Evolutionary conservation across 2,888 invertebrate species (phyloP).

Genomic region (Epistrophe eligans): DNA sequence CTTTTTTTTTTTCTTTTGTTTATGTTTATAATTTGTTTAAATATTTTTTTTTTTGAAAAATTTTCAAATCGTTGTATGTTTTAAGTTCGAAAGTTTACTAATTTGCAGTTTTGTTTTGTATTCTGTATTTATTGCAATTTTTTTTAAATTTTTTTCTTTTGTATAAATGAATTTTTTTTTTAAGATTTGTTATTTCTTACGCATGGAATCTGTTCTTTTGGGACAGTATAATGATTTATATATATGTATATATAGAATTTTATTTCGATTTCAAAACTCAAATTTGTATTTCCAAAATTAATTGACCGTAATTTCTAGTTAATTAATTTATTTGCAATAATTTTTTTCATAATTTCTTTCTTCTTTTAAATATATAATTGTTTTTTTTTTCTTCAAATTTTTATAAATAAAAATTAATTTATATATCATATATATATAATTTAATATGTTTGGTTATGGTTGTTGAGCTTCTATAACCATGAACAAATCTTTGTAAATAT

Average conservation of each 20-base stretch:
- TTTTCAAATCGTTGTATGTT: slow-evolving; percentile 81
- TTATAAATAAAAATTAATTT: slow-evolving; percentile 47
- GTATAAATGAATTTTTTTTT: slow-evolving; percentile 10
- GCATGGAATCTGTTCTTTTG: slow-evolving; percentile 65
- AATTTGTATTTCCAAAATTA: slow-evolving; percentile 63
- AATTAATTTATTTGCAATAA: slow-evolving; percentile 36
- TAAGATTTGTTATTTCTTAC: slow-evolving; percentile 61
- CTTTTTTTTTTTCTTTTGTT: slow-evolving; percentile 1
- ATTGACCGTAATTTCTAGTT: slow-evolving; percentile 74
- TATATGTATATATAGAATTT: slow-evolving; percentile 40
- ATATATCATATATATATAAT: slow-evolving; percentile 29
- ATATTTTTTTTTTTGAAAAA: slow-evolving; percentile 71
- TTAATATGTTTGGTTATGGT: slow-evolving; percentile 24
- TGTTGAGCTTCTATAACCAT: slow-evolving; percentile 54
- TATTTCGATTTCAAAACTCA: slow-evolving; percentile 35
- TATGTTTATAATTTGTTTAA: slow-evolving; percentile 45
- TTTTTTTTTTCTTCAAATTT: slow-evolving; percentile 34
- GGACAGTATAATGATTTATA: slow-evolving; percentile 51
- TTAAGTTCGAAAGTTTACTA: slow-evolving; percentile 81
- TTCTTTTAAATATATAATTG: slow-evolving; percentile 1
- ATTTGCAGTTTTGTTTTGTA: slow-evolving; percentile 50
- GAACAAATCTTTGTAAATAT: slow-evolving; percentile 72
- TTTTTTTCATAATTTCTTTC: background rate
- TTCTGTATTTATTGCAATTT: slow-evolving; percentile 55
- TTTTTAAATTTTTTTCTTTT: slow-evolving; percentile 9